Conservation (phyloP, 2,797 vertebrate genomes). For the Odontamblyopus rebecca region DNA sequence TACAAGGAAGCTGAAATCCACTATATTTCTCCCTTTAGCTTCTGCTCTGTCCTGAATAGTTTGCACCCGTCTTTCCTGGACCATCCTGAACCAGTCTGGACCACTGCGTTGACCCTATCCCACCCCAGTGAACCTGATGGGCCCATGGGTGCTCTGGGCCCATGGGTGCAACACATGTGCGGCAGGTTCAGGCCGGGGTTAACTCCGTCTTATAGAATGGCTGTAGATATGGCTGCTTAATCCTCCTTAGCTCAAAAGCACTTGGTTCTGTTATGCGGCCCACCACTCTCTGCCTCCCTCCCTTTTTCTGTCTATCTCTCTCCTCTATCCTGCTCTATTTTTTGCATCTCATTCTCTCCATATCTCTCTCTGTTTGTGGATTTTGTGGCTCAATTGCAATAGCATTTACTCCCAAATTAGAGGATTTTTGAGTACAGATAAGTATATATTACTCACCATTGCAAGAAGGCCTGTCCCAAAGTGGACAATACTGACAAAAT, state of each 20-base stretch:
- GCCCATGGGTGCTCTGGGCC: conserved; percentile 26
- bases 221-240: conserved; percentile 80
- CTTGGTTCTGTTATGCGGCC: conserved; percentile 73
- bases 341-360: conserved; percentile 4
- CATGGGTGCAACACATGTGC: conserved; percentile 60
- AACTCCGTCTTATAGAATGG: conserved; percentile 74
- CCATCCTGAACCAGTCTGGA: background rate
- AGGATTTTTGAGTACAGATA: background rate
- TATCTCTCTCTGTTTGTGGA: background rate
- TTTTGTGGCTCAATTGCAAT: background rate
- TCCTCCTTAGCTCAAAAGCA: conserved; percentile 81
- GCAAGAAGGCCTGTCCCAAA: background rate
- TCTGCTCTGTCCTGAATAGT: too few relatives aligned
- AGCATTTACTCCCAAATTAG: background rate
- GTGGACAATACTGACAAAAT: background rate
- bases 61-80: background rate
- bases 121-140: conserved; percentile 12
- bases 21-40: too few relatives aligned
- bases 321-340: background rate
- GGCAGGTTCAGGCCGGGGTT: conserved; percentile 78
- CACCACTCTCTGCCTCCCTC: conserved; percentile 12
- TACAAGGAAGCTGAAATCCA: too few relatives aligned
- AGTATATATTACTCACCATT: background rate
- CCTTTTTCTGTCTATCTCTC: background rate
- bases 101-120: conserved; percentile 8